Percentiles rank a stretch among this genome's conserved stretches.
Conservation (phyloP, 2,888 invertebrate species). For the Eugnorisma glareosa region DNA sequence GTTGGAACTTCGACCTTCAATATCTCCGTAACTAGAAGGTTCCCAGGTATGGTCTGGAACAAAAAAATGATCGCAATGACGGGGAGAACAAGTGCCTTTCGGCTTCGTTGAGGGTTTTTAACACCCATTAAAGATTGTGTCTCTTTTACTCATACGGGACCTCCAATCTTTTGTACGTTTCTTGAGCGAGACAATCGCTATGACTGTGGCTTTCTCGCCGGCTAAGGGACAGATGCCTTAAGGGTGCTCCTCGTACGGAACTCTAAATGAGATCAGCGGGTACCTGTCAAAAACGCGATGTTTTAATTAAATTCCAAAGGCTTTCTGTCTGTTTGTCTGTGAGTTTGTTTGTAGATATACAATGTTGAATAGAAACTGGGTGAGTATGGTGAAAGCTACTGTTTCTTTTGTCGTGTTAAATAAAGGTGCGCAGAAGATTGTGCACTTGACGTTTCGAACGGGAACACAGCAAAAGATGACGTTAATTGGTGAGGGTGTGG, state of each 20-base stretch:
- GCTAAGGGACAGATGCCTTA: neutral
- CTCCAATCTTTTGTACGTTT: neutral
- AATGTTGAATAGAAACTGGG: constrained; percentile 32
- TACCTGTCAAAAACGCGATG: constrained; percentile 57
- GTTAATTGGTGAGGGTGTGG: too few species aligned
- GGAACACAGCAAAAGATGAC: too few species aligned
- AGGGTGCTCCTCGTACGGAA: constrained; percentile 39
- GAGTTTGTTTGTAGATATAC: constrained; percentile 49
- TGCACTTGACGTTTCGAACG: too few species aligned
- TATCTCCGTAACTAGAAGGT: too few species aligned
- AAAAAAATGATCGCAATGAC: too few species aligned
- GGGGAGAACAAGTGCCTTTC: too few species aligned
- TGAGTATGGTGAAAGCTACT: constrained; percentile 58
- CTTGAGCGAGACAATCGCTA: neutral
- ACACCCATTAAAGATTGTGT: neutral
- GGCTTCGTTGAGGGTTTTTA: too few species aligned
- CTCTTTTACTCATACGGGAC: neutral
- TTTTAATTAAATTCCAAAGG: constrained; percentile 63
- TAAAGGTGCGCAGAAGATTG: neutral
- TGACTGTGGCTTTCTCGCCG: neutral
- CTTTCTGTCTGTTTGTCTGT: constrained; percentile 35
- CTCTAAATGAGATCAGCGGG: constrained; percentile 58
- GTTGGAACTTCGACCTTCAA: too few species aligned
- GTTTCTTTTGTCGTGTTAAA: constrained; percentile 23
- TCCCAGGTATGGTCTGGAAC: too few species aligned